Conservation (phyloP, 2,888 invertebrate genomes). For the Euclidia mi region DNA sequence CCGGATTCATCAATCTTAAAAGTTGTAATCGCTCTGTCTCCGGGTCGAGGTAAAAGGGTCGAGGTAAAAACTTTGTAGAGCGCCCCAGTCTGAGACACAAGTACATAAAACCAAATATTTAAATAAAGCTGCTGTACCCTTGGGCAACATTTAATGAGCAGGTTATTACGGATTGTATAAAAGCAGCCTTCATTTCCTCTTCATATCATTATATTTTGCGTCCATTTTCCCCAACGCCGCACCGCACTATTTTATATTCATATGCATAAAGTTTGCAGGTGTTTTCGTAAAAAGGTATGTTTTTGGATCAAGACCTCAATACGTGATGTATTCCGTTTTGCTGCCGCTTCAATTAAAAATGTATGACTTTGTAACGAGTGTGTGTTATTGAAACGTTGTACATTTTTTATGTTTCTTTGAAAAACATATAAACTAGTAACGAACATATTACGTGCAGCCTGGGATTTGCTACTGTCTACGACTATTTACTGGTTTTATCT, state of each 20-base stretch:
- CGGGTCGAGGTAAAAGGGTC: no score
- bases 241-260: conserved; percentile 16
- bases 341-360: conserved; percentile 9
- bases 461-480: no score
- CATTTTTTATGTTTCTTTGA: no score
- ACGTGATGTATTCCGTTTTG: conserved; percentile 1
- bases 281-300: conserved; percentile 11
- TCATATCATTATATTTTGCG: conserved; percentile 36
- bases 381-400: background rate
- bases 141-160: conserved; percentile 61
- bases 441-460: no score
- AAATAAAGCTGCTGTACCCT: conserved; percentile 41
- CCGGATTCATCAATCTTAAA: conserved; percentile 82
- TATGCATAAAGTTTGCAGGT: conserved; percentile 6
- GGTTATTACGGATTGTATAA: conserved; percentile 45
- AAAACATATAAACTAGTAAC: no score
- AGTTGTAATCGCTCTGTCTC: conserved; percentile 77
- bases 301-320: conserved; percentile 7
- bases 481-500: no score
- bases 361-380: no score
- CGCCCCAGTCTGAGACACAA: conserved; percentile 17
- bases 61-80: conserved; percentile 60
- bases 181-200: conserved; percentile 40
- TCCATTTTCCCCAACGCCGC: conserved; percentile 18
- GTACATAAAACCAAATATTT: conserved; percentile 54